A percentile compares a stretch with the other conserved stretches of the same genome.
These are phyloP conservation scores for Odobenus rosmarus DNA, from an alignment of 2,113 vertebrate species.

Conservation along the genomic window DNA sequence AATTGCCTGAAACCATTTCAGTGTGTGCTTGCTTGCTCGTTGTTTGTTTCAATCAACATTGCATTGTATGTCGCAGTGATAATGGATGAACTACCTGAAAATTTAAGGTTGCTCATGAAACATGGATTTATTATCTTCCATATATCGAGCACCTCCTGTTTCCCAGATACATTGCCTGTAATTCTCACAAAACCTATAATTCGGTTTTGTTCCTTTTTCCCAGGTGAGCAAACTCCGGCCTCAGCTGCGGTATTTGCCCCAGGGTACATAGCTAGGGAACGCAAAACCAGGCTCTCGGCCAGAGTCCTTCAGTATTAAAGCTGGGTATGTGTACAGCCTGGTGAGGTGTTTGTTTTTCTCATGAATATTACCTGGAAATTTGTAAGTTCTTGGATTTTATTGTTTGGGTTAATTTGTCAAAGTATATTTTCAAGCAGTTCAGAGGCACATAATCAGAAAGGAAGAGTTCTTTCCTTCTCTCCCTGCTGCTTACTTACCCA, in stretches of 20 bases:
- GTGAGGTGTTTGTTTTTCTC: neutral
- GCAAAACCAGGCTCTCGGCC: neutral
- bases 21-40: neutral
- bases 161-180: neutral
- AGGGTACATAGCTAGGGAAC: neutral
- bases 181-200: neutral
- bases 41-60: neutral
- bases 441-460: neutral
- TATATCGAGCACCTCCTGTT: neutral
- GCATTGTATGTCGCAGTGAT: neutral
- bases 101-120: neutral
- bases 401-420: neutral
- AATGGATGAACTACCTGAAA: neutral
- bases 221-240: neutral
- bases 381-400: neutral
- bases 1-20: neutral
- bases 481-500: neutral
- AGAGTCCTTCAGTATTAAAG: neutral
- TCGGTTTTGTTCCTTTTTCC: neutral
- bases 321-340: neutral
- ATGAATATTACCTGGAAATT: neutral
- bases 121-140: neutral
- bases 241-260: no score
- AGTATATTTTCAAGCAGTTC: neutral
- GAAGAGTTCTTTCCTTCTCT: neutral